Evolutionary conservation across 2,797 vertebrate species (phyloP).

Genomic region (Lepus townsendii): DNA sequence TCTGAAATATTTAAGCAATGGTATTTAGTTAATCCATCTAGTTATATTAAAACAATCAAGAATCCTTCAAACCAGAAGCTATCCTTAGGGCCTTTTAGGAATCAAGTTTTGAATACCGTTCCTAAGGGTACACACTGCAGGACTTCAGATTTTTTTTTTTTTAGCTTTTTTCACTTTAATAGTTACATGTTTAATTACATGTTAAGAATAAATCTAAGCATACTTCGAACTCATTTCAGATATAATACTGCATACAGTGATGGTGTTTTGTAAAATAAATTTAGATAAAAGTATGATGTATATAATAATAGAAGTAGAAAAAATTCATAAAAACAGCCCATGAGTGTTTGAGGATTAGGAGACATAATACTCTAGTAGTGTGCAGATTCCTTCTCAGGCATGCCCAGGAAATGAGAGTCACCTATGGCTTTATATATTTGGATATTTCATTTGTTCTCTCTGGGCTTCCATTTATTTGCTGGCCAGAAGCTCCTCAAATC

Average conservation of each 20-base stretch:
- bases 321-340: no score
- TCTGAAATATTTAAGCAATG: not conserved
- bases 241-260: conserved; percentile 16
- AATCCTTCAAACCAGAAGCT: not conserved
- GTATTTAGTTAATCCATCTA: not conserved
- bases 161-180: conserved; percentile 36
- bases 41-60: not conserved
- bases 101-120: not conserved
- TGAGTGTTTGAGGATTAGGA: not conserved
- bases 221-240: not conserved
- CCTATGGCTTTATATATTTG: not conserved
- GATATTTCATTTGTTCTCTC: conserved; percentile 15
- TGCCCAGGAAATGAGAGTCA: not conserved
- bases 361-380: not conserved
- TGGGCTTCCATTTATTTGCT: not conserved
- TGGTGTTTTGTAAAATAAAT: conserved; percentile 1
- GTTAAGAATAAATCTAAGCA: conserved; percentile 38
- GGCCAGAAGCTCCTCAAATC: no score
- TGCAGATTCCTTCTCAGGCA: not conserved
- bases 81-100: not conserved
- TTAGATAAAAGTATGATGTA: not conserved
- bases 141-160: not conserved
- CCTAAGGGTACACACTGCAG: not conserved
- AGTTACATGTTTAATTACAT: not conserved
- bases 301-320: no score